These are phyloP conservation scores for Forbesichthys agassizii DNA, from an alignment of 2,113 vertebrate genomes.

Conservation along the genomic window DNA sequence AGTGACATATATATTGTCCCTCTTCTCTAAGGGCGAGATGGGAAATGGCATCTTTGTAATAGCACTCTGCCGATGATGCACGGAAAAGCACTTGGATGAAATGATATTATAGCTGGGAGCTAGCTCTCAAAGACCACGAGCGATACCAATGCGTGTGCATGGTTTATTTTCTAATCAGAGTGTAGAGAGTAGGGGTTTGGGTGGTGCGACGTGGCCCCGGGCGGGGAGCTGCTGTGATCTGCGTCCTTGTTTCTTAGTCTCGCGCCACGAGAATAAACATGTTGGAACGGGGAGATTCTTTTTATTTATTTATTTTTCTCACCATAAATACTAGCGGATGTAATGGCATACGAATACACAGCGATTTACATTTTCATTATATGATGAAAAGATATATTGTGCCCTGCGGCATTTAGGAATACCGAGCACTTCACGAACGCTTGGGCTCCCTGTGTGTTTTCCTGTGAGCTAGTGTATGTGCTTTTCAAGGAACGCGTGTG, in stretches of 20 bases:
- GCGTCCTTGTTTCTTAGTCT: slow-evolving; percentile 46
- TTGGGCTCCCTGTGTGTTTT: slow-evolving; percentile 20
- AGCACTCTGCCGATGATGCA: slow-evolving; percentile 61
- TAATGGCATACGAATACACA: slow-evolving; percentile 42
- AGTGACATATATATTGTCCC: slow-evolving; percentile 65
- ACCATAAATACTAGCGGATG: slow-evolving; percentile 33
- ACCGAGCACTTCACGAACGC: slow-evolving; percentile 9
- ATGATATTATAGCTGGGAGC: slow-evolving; percentile 71
- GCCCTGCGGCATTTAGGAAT: slow-evolving; percentile 27
- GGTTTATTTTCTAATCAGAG: slow-evolving; percentile 70
- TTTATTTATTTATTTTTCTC: slow-evolving; percentile 18
- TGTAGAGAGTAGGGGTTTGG: slow-evolving; percentile 46
- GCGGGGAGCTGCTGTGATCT: slow-evolving; percentile 56
- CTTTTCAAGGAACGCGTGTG: slow-evolving; percentile 42
- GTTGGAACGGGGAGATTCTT: slow-evolving; percentile 31
- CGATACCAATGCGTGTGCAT: slow-evolving; percentile 38
- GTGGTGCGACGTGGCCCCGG: slow-evolving; percentile 49
- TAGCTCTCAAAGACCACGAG: slow-evolving; percentile 46
- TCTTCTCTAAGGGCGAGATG: slow-evolving; percentile 59
- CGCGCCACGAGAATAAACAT: slow-evolving; percentile 57
- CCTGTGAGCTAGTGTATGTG: neutral
- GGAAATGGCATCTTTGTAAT: slow-evolving; percentile 66
- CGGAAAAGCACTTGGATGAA: slow-evolving; percentile 68
- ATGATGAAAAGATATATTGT: slow-evolving; percentile 37
- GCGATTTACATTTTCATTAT: slow-evolving; percentile 43